Conservation (phyloP, 1,140 invertebrate species). For the Eurosta solidaginis region DNA sequence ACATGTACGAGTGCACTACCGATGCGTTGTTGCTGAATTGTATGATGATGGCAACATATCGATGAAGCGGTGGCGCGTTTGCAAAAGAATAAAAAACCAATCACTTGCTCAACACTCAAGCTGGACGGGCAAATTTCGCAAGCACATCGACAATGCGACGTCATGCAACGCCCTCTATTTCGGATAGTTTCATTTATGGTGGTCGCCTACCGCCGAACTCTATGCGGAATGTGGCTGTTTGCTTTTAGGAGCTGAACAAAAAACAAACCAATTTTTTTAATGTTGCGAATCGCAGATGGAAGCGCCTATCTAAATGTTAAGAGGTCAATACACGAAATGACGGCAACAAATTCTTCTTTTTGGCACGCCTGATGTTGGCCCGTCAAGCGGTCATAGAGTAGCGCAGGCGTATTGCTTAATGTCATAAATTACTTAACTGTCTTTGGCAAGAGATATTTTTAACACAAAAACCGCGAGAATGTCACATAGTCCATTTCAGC, state of each 20-base stretch:
- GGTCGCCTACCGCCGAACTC: background rate
- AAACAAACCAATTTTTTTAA: background rate
- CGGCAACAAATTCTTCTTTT: constrained; percentile 51
- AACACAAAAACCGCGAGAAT: background rate
- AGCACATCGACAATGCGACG: background rate
- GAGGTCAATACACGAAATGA: constrained; percentile 59
- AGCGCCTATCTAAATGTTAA: constrained; percentile 46
- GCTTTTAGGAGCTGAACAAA: background rate
- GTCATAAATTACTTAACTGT: constrained; percentile 2
- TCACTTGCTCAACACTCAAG: constrained; percentile 2
- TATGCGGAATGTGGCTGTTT: background rate
- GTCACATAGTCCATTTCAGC: background rate
- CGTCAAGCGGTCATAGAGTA: background rate
- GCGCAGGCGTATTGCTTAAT: background rate
- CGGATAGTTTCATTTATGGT: constrained; percentile 6
- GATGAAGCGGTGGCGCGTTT: background rate
- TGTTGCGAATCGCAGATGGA: background rate
- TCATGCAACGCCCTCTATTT: constrained; percentile 22
- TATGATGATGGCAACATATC: background rate
- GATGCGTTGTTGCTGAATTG: background rate
- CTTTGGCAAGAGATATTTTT: background rate
- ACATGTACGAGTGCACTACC: background rate
- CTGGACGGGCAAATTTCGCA: background rate
- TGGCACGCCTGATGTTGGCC: background rate
- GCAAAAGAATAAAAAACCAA: background rate